Conservation (phyloP, 2,888 invertebrate species). For the Allophyes oxyacanthae region DNA sequence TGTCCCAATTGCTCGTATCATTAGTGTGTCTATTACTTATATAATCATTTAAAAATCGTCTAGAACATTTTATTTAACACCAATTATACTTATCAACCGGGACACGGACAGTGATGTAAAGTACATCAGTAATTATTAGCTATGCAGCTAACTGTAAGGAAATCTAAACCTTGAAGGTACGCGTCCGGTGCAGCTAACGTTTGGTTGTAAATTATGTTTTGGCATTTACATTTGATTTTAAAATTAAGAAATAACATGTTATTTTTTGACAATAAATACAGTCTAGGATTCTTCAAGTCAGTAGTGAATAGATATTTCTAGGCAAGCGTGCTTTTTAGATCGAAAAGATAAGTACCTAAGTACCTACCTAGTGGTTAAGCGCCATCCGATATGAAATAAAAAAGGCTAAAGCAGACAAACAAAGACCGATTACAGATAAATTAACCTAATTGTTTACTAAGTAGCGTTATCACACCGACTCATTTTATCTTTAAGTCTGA, state of each 20-base stretch:
- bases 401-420: not conserved
- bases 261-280: no score
- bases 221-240: no score
- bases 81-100: not conserved
- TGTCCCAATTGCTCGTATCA: no score
- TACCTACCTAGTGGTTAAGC: no score
- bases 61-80: constrained; percentile 7
- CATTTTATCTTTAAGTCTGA: constrained; percentile 19
- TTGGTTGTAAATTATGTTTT: constrained; percentile 1
- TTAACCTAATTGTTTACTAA: constrained; percentile 28
- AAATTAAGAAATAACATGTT: no score
- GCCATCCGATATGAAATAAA: no score
- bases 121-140: constrained; percentile 16
- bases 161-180: constrained; percentile 41
- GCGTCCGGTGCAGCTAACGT: constrained; percentile 10
- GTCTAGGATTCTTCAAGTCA: no score
- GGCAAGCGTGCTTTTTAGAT: no score
- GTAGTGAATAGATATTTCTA: no score
- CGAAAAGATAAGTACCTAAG: no score
- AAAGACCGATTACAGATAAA: constrained; percentile 13
- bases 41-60: not conserved
- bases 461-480: constrained; percentile 32
- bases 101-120: constrained; percentile 14
- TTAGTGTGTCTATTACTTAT: not conserved
- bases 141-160: constrained; percentile 25